Evolutionary conservation across 2,113 vertebrate species (phyloP), one percentile per base, ranked within the genome.

Genomic region (Madoqua kirkii): DNA sequence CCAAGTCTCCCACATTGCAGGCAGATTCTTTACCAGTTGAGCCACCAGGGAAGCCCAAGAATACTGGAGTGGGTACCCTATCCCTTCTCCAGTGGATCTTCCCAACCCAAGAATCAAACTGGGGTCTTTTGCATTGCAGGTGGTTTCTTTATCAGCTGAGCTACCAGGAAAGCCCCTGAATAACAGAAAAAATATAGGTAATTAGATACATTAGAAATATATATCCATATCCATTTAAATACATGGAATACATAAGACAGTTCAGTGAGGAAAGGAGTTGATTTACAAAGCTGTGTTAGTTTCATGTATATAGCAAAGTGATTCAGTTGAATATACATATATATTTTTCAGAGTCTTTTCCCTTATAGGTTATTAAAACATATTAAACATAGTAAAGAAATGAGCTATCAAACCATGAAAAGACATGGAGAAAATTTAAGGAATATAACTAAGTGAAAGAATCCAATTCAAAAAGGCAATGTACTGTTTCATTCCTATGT

Each of bases 181-280:
- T 25, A 79, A 62, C 14, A 91, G 40, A 78, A 96, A 96, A 89
- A 78, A 96, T 5, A 81, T 5, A 19, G 3, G 14, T 54, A 84
- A 79, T 45, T 40, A 59, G n/a, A 57, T 40, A 48, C 1, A 23
- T 14, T 71, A 54, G 3, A 50, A 71, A 40, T 15, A 50, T 19
- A 62, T 60, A 92, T 78, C 16, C 81, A 84, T 45, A 21, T 85
- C 9, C 19, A 54, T 83, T 89, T 89, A 90, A 21, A 83, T 29
- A 40, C 6, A 11, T 76, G 45, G 79, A 50, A 62, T 33, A 84
- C 8, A 43, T 21, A 57, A 25, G 21, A 23, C 25, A 43, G 2
- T 78, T n/a, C n/a, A 33, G 3, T 40, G 23, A 25, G 57, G 14
- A 54, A 88, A 78, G 19, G 9, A 81, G 45, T 81, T 81, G 78